Base-by-base conservation (phyloP, 1,140 invertebrate genomes). In the Brachionus koreanus region DNA sequence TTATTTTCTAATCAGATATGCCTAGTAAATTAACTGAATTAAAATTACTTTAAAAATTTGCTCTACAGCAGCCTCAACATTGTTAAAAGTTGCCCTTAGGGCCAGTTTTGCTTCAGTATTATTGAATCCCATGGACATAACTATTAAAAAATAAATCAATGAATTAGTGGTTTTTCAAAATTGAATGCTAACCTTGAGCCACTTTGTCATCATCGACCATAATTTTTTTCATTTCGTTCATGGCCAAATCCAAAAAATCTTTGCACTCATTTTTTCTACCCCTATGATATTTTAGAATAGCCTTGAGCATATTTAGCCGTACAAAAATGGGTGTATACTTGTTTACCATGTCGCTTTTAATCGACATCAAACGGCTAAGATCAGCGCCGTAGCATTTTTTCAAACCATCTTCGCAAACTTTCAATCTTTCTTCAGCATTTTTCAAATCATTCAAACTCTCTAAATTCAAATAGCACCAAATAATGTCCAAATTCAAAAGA, bases 381-480 rank as follows among this genome's bases (percentile, higher is more conserved):
- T 93, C 91, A 9, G 89, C 87, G 0, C 93, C 93, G 85, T 94
- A 94, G 83, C 91, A 92, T 82, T 88, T 88, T 3, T 88, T 87
- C 84, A 94, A 92, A 81, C 90, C 91, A 13, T 90, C 86, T 85
- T 93, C 92, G 84, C 93, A 93, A 29, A 89, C 87, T 16, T 86
- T 86, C 39, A 94, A 87, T 42, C 93, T 88, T 6, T 89, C 85
- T 46, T 92, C 91, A 87, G 79, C 42, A 86, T 94, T 92, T 13
- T 92, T 92, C 49, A 93, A 86, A 82, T 93, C 91, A 16, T 90
- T 89, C 19, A 94, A 89, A 86, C 91, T 93, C 85, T 91, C 89
- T 16, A 94, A 88, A 85, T 91, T 91, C 35, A 94, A 88, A 89
- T 94, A 94, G 87, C 93, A 93, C 93, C 93, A 94, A 4, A 92